These are phyloP conservation scores for Nasonia longicornis DNA, from an alignment of 1,140 invertebrate species.

Conservation along the genomic window DNA sequence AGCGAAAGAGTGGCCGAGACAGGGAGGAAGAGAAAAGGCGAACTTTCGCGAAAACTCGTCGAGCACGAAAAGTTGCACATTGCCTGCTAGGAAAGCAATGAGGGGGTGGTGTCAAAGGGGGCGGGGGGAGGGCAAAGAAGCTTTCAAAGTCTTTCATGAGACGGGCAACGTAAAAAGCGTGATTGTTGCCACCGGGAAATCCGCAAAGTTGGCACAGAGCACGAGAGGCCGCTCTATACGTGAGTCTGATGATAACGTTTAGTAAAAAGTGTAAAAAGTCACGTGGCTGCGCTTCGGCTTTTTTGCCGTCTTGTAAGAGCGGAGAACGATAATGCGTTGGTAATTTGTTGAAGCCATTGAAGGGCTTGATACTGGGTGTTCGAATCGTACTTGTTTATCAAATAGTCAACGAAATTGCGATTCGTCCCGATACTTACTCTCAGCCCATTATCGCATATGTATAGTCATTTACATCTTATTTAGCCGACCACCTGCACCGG, in stretches of 20 bases:
- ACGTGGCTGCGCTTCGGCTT: not conserved
- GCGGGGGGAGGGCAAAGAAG: not conserved
- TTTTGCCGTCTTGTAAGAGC: too few species aligned
- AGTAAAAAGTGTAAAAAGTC: constrained; percentile 1
- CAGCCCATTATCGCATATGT: too few species aligned
- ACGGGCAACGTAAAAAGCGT: not conserved
- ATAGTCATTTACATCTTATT: too few species aligned
- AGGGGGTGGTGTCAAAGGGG: not conserved
- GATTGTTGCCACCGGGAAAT: not conserved
- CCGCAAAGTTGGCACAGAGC: not conserved
- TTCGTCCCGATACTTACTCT: too few species aligned
- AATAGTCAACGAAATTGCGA: too few species aligned
- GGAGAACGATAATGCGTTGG: too few species aligned
- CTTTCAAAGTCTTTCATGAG: constrained; percentile 11
- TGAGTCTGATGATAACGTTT: not conserved
- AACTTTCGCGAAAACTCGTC: constrained; percentile 7
- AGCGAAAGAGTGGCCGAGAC: not conserved
- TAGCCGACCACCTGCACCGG: too few species aligned
- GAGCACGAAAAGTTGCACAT: constrained; percentile 7
- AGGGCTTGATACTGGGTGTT: too few species aligned
- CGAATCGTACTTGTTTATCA: too few species aligned
- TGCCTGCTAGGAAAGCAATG: not conserved
- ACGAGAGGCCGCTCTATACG: not conserved
- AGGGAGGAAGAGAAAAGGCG: not conserved
- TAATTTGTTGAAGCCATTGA: too few species aligned